A percentile compares a stretch with the other conserved stretches of the same genome.
Conservation (phyloP, 2,797 vertebrate species). For the Lithobates pipiens region DNA sequence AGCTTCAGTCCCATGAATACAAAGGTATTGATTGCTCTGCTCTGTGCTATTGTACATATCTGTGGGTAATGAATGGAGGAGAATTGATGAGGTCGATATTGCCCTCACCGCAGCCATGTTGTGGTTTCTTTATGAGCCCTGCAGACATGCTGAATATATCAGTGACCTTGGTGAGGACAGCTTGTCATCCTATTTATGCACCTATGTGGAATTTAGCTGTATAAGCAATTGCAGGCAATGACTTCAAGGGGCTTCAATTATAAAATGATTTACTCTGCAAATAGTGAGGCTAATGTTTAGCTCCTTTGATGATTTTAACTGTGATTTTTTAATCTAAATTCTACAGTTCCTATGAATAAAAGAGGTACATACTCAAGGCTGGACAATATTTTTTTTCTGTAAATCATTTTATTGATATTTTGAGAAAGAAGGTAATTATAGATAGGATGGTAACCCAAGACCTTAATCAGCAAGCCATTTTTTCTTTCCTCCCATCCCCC, state of each 20-base stretch:
- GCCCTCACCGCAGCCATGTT: constrained; percentile 14
- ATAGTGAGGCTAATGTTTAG: background rate
- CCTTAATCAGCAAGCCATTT: no score
- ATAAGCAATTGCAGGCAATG: background rate
- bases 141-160: background rate
- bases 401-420: no score
- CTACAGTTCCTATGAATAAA: no score
- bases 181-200: background rate
- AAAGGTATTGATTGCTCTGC: constrained; percentile 25
- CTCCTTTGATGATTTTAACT: no score
- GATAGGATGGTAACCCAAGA: no score
- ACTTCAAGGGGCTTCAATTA: background rate
- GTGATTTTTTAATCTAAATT: no score
- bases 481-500: no score
- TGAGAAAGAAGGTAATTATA: no score
- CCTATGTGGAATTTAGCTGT: background rate
- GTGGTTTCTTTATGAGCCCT: background rate
- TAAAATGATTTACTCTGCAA: background rate
- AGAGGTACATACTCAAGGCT: no score
- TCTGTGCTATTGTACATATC: background rate
- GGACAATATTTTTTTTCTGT: no score
- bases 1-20: constrained; percentile 9
- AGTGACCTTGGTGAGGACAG: background rate
- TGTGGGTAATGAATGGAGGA: constrained; percentile 16
- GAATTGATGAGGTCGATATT: background rate